Percentiles rank a stretch among this genome's conserved stretches.
These are phyloP conservation scores for Aphaenogaster floridana DNA, from an alignment of 1,140 invertebrate genomes.

Conservation along the genomic window DNA sequence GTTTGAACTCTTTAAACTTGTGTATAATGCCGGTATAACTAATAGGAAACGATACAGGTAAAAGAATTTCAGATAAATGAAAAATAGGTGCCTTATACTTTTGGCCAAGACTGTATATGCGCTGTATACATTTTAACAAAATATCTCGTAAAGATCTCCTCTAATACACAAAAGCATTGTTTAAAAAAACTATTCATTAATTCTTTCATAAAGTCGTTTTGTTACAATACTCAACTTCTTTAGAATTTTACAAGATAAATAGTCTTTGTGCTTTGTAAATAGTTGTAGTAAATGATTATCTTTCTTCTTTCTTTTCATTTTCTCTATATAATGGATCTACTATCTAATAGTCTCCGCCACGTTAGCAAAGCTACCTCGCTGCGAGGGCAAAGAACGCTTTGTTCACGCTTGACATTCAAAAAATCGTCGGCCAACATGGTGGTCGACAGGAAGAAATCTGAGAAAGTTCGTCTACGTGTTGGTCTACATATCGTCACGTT, in stretches of 20 bases:
- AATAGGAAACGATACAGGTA: too few species aligned
- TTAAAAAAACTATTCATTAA: neutral
- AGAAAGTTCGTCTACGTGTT: constrained; percentile 63
- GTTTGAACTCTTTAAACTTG: too few species aligned
- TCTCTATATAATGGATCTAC: neutral
- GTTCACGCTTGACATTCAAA: constrained; percentile 36
- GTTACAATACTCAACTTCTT: neutral
- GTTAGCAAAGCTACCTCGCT: neutral
- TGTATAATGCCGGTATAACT: too few species aligned
- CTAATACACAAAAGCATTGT: neutral
- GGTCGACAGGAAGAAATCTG: constrained; percentile 48
- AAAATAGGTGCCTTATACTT: too few species aligned
- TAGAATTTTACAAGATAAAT: neutral
- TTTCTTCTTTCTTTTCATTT: neutral
- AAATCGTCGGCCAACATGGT: constrained; percentile 4
- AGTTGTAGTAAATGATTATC: constrained; percentile 3
- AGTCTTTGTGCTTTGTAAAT: neutral
- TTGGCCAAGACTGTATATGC: too few species aligned
- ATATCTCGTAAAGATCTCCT: neutral
- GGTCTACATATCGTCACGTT: constrained; percentile 56
- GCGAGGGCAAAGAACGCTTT: constrained; percentile 46
- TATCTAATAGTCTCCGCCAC: neutral
- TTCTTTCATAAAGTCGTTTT: neutral
- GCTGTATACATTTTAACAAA: neutral
- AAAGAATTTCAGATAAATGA: too few species aligned